Evolutionary conservation across 2,888 invertebrate species (phyloP), one percentile per base, ranked within the genome.

Genomic region (Hypomecis atomaria): DNA sequence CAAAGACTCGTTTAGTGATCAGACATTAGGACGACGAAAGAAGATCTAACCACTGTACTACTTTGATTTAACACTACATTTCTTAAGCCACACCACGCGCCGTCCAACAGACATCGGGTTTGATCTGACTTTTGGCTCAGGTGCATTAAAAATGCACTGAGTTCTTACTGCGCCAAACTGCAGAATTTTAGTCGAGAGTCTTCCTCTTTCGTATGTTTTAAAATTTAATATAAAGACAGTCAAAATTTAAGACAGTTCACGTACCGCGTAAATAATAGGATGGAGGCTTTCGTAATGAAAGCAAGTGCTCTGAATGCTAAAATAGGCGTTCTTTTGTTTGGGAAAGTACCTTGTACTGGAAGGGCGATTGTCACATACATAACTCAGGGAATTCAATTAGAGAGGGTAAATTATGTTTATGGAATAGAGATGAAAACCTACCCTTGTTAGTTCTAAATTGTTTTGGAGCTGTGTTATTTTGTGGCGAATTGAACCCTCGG

Each of bases 221-320:
- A 55, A 59, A 52, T 45, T 50, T 42, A 66, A 62, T 56, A 56
- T 37, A 62, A 56, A 47, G 47, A 47, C 59, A 42, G 58, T 69
- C 64, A 66, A 64, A 48, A 59, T 67, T 69, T 71, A 69, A 73
- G 72, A 70, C 71, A 75, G 66, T 72, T 73, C 78, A 75, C 78
- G 79, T 76, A 78, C 47, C 71, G 70, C 78, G 71, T 80, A 80
- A 80, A 78, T 79, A 78, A 76, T 76, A 76, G 73, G 57, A 73
- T 71, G 74, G 71, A 76, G 77, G 74, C 70, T 45, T 59, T 67
- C 65, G 72, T 78, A 81, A 80, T 79, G 78, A 80, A 74, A 67
- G 75, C 71, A 77, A 81, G 77, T 78, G 79, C 66, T 69, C 71
- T 73, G 81, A 79, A 81, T 81, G 70, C 62, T 73, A 73, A 81